Conservation (phyloP, 2,888 invertebrate species). For the Sphaerophoria rueppellii region DNA sequence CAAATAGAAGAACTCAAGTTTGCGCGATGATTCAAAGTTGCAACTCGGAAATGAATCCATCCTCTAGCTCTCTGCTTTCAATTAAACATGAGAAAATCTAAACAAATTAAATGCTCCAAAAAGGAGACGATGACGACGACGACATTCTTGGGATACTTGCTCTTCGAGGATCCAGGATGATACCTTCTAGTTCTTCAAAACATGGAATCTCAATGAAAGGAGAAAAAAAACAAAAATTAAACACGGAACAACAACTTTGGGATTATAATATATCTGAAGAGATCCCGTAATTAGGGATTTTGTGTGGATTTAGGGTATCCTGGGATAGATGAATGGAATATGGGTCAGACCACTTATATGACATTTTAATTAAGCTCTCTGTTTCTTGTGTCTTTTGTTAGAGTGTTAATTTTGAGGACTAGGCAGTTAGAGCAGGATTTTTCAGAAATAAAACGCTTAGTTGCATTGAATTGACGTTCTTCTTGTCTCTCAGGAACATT, state of each 20-base stretch:
- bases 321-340: conserved; percentile 33
- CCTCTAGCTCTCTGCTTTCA: conserved; percentile 32
- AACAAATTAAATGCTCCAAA: conserved; percentile 67
- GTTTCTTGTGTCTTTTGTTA: too few species aligned
- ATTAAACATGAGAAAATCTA: conserved; percentile 51
- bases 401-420: too few species aligned
- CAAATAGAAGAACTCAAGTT: conserved; percentile 57
- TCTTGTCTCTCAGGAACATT: too few species aligned
- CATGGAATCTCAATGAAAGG: background rate
- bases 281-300: conserved; percentile 69
- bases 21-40: conserved; percentile 64
- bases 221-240: background rate
- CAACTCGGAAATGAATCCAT: conserved; percentile 49
- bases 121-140: conserved; percentile 1
- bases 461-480: too few species aligned
- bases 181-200: conserved; percentile 12
- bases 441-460: too few species aligned
- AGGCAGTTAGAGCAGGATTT: too few species aligned
- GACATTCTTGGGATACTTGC: background rate
- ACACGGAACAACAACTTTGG: conserved; percentile 50
- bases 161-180: background rate
- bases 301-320: conserved; percentile 48
- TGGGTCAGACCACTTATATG: conserved; percentile 71
- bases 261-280: conserved; percentile 36
- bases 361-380: conserved; percentile 57